Evolutionary conservation across 2,797 vertebrate genomes (phyloP), one percentile per base, ranked within the genome.

Genomic region (Echeneis naucrates): DNA sequence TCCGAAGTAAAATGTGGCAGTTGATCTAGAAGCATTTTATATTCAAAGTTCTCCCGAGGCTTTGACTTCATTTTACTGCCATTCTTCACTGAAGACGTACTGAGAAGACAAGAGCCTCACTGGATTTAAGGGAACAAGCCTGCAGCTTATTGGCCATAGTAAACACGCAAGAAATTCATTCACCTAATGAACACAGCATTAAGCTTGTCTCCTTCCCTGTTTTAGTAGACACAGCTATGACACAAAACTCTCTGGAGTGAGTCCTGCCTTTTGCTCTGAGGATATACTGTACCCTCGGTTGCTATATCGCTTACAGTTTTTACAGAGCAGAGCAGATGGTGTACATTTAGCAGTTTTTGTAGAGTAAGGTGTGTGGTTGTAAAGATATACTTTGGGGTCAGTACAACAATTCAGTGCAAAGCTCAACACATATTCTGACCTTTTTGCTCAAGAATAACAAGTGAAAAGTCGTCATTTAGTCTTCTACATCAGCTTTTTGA

Each of bases 91-190:
- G 19, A 69, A 82, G 74, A 81, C 69, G 30, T 6, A 11, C 30
- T 63, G 79, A 82, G 64, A 56, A 75, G 71, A 62, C 56, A 47
- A 45, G 51, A 79, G 69, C 72, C 50, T 76, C n/a, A 2, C 19
- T 78, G 76, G 80, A 81, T 83, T 82, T 72, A 65, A 67, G 72
- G 33, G 67, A 82, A 66, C 53, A 68, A 68, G 64, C 53, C 77
- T 68, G 75, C 70, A 81, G 75, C 86, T 81, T 75, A 78, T 77
- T 83, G 82, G 77, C 80, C 74, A 78, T 37, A 83, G 77, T 75
- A 83, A 83, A 84, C 81, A 79, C 16, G 68, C 69, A 72, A 81
- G 59, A 56, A 57, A 57, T 74, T 73, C 68, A 76, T 80, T 88
- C 81, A 84, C 80, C 74, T 78, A 55, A 71, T 80, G 75, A 72